Base-by-base conservation (phyloP, 2,797 vertebrate species). In the Parauchenoglanis punctatus region DNA sequence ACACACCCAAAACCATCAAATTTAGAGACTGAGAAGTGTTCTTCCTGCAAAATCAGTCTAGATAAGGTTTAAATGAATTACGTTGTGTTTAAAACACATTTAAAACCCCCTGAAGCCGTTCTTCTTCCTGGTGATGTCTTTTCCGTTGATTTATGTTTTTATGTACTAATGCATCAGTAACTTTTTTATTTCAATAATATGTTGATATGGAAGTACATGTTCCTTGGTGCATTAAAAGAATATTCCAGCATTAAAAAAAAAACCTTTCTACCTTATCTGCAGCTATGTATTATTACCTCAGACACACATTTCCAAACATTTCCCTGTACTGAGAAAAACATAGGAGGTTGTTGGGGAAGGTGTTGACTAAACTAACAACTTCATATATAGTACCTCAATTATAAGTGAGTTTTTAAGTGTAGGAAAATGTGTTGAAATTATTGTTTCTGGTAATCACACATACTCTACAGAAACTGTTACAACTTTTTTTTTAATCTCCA, bases 11-110 rank as follows among this genome's bases (percentile, higher is more conserved):
- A 84, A 87, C 89, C 86, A 91, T 87, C 87, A 91, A 91, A 83
- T 88, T 92, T 87, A 82, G 17, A 89, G 85, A 93, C 92, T 92
- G 88, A 88, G 67, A 90, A 91, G 82, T 86, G 23, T 83, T 73
- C 85, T 91, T 84, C 89, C 91, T 91, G 86, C 81, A 89, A 85
- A 89, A 83, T 80, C 31, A 83, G 59, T 83, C 59, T 82, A 68
- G 61, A 70, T 67, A 76, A 85, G 82, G 40, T 78, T 25, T 65
- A 83, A 86, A 68, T 72, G 13, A 59, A 83, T 84, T 46, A 35
- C 2, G 3, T 56, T 70, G 23, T 18, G 46, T 52, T 83, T 76
- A 67, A 83, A 58, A 82, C 28, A 81, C 25, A 73, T 67, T 78
- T 70, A 25, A 54, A 75, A 20, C 54, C 54, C n/a, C 77, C 76